A percentile compares a stretch with the other conserved stretches of the same genome.
Evolutionary conservation across 2,888 invertebrate genomes (phyloP).

Genomic region (Nephrotoma guestfalica): DNA sequence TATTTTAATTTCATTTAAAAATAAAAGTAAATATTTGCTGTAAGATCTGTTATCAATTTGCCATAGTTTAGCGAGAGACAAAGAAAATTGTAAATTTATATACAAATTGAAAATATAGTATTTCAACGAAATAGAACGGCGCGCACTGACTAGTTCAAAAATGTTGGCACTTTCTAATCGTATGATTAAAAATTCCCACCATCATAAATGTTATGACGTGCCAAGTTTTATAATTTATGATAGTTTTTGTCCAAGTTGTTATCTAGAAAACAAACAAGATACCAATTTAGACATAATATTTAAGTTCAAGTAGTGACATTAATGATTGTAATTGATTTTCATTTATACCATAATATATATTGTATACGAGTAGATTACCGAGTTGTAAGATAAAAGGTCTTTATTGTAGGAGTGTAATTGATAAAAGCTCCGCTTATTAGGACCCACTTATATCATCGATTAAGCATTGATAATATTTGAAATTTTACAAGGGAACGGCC

Average conservation of each 20-base stretch:
- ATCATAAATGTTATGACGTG: neutral
- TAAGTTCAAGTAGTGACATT: neutral
- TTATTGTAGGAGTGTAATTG: neutral
- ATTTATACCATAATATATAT: no score
- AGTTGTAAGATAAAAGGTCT: neutral
- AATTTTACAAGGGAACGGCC: neutral
- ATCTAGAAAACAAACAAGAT: neutral
- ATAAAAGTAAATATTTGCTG: neutral
- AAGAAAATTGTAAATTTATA: neutral
- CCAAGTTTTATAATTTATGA: neutral
- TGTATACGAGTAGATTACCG: neutral
- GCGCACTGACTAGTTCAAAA: neutral
- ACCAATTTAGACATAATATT: neutral
- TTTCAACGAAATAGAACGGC: neutral
- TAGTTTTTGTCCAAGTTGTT: neutral
- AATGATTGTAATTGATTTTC: neutral
- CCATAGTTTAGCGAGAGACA: neutral
- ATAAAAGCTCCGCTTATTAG: neutral
- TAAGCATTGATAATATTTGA: neutral
- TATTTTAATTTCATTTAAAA: neutral
- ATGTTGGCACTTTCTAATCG: neutral
- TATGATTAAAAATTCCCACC: neutral
- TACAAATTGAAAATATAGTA: neutral
- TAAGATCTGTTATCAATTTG: neutral
- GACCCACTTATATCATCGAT: neutral